phyloP scores from a whole-genome alignment of 2,888 invertebrate genomes.

The Chrysopilus asiliformis region DNA sequence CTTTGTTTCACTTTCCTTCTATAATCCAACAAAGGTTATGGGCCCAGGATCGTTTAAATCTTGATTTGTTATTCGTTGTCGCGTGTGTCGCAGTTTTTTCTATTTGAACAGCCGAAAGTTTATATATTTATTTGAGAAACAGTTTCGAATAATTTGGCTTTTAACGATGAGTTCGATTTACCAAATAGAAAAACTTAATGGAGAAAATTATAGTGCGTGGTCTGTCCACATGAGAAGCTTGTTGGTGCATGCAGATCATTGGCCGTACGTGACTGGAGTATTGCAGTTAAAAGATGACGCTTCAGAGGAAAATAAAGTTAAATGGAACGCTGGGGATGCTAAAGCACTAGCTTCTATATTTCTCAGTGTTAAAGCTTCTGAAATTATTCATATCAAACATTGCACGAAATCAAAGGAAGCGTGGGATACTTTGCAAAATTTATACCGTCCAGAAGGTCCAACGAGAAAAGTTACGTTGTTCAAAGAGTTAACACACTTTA shows the following conservation, averaged over 20 bases:
- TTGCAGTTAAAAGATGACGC: background rate
- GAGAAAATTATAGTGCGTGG: slow-evolving; percentile 7
- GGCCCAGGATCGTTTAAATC: too few relatives aligned
- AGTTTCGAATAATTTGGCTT: too few relatives aligned
- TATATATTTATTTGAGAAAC: too few relatives aligned
- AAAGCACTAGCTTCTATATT: slow-evolving; percentile 2
- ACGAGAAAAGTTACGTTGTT: slow-evolving; percentile 14
- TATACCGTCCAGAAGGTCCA: slow-evolving; percentile 12
- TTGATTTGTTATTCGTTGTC: too few relatives aligned
- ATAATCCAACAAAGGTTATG: too few relatives aligned
- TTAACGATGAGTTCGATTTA: slow-evolving; percentile 1
- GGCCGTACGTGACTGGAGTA: background rate
- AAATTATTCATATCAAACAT: slow-evolving; percentile 13
- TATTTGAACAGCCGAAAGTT: too few relatives aligned
- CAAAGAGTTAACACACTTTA: slow-evolving; percentile 9
- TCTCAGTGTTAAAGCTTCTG: slow-evolving; percentile 10
- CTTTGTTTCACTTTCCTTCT: too few relatives aligned
- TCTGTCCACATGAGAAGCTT: slow-evolving; percentile 8
- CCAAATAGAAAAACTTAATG: background rate
- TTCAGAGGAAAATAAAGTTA: background rate
- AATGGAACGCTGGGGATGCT: background rate
- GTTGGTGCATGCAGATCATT: slow-evolving; percentile 6
- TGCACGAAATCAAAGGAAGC: slow-evolving; percentile 13
- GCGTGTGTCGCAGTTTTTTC: too few relatives aligned
- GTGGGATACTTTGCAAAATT: slow-evolving; percentile 11